Conservation (phyloP, 2,113 vertebrate species). For the Caloenas nicobarica region DNA sequence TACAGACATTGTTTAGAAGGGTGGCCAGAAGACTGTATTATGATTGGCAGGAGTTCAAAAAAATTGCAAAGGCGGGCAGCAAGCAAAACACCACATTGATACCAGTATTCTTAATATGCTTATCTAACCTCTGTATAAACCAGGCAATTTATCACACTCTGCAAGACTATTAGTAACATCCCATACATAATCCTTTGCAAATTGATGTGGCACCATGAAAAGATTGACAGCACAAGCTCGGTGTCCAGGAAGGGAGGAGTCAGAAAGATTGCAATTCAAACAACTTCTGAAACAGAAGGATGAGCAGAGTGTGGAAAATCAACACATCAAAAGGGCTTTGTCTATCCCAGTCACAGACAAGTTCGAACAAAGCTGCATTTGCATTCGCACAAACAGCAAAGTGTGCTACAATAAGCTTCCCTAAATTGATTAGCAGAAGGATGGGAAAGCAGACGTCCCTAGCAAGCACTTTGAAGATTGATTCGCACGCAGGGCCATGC, state of each 20-base stretch:
- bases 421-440: not conserved
- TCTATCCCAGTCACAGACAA: not conserved
- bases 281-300: not conserved
- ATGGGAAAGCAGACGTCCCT: not conserved
- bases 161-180: not conserved
- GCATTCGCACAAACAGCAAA: slow-evolving; percentile 1
- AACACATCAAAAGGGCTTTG: not conserved
- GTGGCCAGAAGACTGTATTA: not conserved
- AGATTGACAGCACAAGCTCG: not conserved
- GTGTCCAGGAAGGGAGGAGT: not conserved
- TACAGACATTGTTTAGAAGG: not conserved
- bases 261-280: not conserved
- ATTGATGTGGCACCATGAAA: not conserved
- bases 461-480: not conserved
- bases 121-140: not conserved
- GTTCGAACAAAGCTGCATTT: not conserved
- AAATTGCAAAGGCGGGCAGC: not conserved
- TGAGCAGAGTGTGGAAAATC: not conserved
- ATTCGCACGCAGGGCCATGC: not conserved
- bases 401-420: not conserved
- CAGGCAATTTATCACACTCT: not conserved
- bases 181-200: not conserved
- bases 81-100: not conserved
- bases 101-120: not conserved
- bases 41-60: not conserved